Evolutionary conservation across 2,113 vertebrate species (phyloP), one percentile per base, ranked within the genome.

Genomic region (Poeciliopsis occidentalis): DNA sequence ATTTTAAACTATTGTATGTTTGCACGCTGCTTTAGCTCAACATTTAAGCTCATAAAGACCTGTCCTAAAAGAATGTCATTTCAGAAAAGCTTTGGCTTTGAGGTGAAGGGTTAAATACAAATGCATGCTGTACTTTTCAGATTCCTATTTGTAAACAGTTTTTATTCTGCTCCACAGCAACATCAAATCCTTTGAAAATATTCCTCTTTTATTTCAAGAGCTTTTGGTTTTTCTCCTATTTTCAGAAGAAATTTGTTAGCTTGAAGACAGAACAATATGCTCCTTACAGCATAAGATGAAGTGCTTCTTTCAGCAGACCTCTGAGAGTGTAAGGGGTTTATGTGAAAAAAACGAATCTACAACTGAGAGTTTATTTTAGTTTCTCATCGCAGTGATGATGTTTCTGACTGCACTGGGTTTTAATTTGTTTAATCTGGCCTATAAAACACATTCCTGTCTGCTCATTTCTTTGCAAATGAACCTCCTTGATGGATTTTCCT

Each of bases 401-500:
- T 39, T 24, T 47, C 31, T 71, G 0, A 24, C 41, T 57, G 44
- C 22, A 34, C 57, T 41, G 30, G 27, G 62, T 63, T 78, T 67
- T 64, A 44, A 69, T 64, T 67, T 15, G 47, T 76, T 79, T 83
- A 69, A 64, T 31, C 60, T 60, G 73, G 76, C 60, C 60, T 27
- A 26, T 61, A 71, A 60, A 24, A 27, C 12, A 31, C 73, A 69
- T 71, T 79, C 68, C 64, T 60, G 61, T 73, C 73, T 4, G 69
- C 24, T 66, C 31, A 32, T 84, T 73, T 64, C 24, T 44, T 65
- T 37, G 30, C 51, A 24, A 34, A 31, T 69, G 57, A 67, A 13
- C 2, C 63, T 71, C 64, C 32, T 31, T 64, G 60, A 78, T 65
- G 60, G 67, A 26, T 47, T 83, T 76, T 78, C 75, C 64, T 76